Percentiles rank a stretch among this genome's conserved stretches.
Evolutionary conservation across 2,113 vertebrate genomes (phyloP).

Genomic region (Benitochromis conjunctus): DNA sequence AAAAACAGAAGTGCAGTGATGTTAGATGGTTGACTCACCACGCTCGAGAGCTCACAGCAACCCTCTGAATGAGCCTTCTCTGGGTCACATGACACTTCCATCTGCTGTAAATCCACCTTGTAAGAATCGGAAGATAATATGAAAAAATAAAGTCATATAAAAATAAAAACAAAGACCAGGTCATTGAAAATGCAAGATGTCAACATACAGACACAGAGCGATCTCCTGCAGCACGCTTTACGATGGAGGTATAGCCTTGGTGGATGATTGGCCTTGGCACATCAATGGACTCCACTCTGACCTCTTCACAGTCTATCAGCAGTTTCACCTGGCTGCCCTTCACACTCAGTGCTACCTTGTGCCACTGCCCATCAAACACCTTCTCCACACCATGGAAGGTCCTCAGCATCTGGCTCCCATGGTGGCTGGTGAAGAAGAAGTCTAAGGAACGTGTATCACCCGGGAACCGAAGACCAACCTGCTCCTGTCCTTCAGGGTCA

Average conservation of each 20-base stretch:
- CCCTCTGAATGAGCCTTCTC: constrained; percentile 73
- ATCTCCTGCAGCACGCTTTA: constrained; percentile 59
- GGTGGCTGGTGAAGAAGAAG: constrained; percentile 60
- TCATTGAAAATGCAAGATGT: not conserved
- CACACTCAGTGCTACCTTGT: constrained; percentile 71
- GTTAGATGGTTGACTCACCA: constrained; percentile 53
- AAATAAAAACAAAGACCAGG: not conserved
- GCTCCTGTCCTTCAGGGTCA: constrained; percentile 56
- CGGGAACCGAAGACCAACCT: constrained; percentile 63
- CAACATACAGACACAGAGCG: constrained; percentile 57
- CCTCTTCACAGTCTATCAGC: constrained; percentile 69
- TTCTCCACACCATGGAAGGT: constrained; percentile 60
- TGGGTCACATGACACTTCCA: constrained; percentile 70
- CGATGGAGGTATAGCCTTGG: constrained; percentile 58
- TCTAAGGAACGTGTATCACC: constrained; percentile 53
- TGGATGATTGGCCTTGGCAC: constrained; percentile 44
- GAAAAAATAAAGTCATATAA: not conserved
- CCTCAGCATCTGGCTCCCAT: constrained; percentile 48
- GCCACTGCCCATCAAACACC: constrained; percentile 72
- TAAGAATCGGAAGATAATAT: not conserved
- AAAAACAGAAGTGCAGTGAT: not conserved
- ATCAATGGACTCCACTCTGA: constrained; percentile 39
- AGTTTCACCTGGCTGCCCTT: constrained; percentile 64
- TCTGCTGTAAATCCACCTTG: constrained; percentile 75
- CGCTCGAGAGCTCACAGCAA: constrained; percentile 74